Evolutionary conservation across 2,797 vertebrate genomes (phyloP).

Genomic region (Orestias chungarensis): DNA sequence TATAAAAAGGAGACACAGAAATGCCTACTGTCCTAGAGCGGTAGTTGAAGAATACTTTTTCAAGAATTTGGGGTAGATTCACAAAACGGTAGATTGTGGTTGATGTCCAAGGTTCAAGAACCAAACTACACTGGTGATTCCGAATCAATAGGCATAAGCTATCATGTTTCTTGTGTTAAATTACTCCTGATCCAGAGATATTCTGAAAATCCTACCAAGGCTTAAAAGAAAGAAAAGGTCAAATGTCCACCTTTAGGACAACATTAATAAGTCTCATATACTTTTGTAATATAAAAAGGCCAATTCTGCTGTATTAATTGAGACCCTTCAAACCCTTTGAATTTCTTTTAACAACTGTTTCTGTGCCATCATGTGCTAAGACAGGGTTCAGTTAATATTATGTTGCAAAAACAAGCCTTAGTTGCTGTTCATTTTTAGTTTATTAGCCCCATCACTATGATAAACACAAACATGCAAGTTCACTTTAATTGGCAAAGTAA

Average conservation of each 20-base stretch:
- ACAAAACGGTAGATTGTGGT: background rate
- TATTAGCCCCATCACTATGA: conserved; percentile 51
- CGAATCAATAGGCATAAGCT: too few species aligned
- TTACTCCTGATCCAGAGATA: background rate
- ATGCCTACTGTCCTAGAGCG: too few species aligned
- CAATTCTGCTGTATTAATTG: background rate
- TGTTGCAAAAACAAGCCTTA: conserved; percentile 49
- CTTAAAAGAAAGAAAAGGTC: background rate
- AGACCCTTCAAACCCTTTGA: conserved; percentile 15
- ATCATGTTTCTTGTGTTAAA: too few species aligned
- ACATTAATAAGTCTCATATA: background rate
- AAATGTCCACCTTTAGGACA: background rate
- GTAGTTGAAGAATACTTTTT: background rate
- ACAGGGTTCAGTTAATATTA: conserved; percentile 47
- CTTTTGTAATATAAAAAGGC: background rate
- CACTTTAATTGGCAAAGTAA: conserved; percentile 40
- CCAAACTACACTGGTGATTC: too few species aligned
- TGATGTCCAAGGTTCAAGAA: too few species aligned
- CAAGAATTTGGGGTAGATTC: background rate
- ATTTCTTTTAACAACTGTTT: conserved; percentile 25
- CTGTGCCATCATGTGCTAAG: conserved; percentile 13
- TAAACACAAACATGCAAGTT: conserved; percentile 48
- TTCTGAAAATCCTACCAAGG: background rate
- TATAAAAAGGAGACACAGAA: background rate
- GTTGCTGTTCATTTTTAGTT: conserved; percentile 55